Evolutionary conservation across 2,888 invertebrate species (phyloP), one percentile per base, ranked within the genome.

Genomic region (Folsomia manolachei): DNA sequence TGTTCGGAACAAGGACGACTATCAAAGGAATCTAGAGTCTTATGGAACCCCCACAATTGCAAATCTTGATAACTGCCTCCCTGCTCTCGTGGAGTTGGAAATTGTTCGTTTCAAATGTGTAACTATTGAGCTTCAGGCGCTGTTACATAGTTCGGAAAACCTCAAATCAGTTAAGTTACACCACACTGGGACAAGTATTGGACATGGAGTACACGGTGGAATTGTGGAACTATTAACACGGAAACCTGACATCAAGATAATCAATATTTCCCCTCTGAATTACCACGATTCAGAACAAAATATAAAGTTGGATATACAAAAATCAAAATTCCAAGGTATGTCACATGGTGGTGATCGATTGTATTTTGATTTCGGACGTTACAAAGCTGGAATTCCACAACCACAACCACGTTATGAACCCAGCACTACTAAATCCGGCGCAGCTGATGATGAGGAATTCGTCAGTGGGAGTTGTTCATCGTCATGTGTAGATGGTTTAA

Each of bases 351-450:
- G 73, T 14, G 75, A 75, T 60, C 75, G 71, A 61, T 21, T 75
- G 24, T 75, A 75, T 23, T 75, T 71, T 64, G 75, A 75, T 24
- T 75, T 75, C 27, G 75, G 73, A 24, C 64, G 73, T 21, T 75
- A 67, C 19, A 27, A 73, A 24, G 70, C 73, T 27, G 75, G 75
- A 1, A 27, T 71, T 21, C 73, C 75, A 27, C 75, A 75, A 60
- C 73, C 73, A 1, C 61, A 39, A 39, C 14, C 39, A 14, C 39
- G 39, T 9, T 39, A 39, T 39, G 7, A 39, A 9, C 39, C 4
- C 7, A 9, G 7, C 4, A 39, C 39, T 39, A n/a, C n/a, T n/a
- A n/a, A n/a, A n/a, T n/a, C n/a, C n/a, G n/a, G n/a, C n/a, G n/a
- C n/a, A n/a, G n/a, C n/a, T n/a, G n/a, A n/a, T n/a, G n/a, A n/a